A percentile compares a stretch with the other conserved stretches of the same genome.
Evolutionary conservation across 2,888 invertebrate species (phyloP).

Genomic region (Agriopis marginaria): DNA sequence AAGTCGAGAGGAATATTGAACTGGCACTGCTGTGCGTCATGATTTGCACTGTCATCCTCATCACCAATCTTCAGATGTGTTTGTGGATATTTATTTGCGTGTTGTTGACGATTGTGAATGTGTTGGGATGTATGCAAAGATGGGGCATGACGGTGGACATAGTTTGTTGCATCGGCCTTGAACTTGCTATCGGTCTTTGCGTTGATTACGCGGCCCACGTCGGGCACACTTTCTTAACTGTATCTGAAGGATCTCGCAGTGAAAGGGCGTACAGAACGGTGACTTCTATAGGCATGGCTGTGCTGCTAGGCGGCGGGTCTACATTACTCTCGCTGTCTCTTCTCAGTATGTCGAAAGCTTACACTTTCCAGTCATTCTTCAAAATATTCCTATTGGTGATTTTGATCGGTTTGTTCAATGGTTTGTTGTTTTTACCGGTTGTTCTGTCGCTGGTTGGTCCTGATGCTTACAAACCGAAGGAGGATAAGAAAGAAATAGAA

Average conservation of each 20-base stretch:
- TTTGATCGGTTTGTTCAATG: slow-evolving; percentile 92
- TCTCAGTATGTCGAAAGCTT: slow-evolving; percentile 90
- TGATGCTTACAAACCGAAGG: slow-evolving; percentile 70
- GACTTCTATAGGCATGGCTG: slow-evolving; percentile 91
- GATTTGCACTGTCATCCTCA: slow-evolving; percentile 91
- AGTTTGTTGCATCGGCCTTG: slow-evolving; percentile 92
- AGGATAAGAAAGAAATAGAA: slow-evolving; percentile 52
- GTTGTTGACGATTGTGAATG: slow-evolving; percentile 90
- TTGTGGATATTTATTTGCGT: slow-evolving; percentile 92
- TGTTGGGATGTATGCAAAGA: slow-evolving; percentile 92
- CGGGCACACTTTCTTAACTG: slow-evolving; percentile 92
- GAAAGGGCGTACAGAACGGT: slow-evolving; percentile 88
- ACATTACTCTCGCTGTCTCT: slow-evolving; percentile 91
- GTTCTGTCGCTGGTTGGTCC: slow-evolving; percentile 91
- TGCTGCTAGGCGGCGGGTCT: slow-evolving; percentile 92
- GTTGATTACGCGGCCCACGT: slow-evolving; percentile 94
- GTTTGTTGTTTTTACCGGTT: slow-evolving; percentile 91
- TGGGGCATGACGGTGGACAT: slow-evolving; percentile 94
- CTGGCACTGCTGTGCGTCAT: slow-evolving; percentile 92
- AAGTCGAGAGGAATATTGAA: slow-evolving; percentile 91
- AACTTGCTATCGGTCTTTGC: slow-evolving; percentile 93
- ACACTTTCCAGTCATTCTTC: slow-evolving; percentile 91
- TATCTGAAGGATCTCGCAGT: slow-evolving; percentile 81
- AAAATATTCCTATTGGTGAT: slow-evolving; percentile 92
- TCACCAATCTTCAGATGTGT: slow-evolving; percentile 92